Conservation (phyloP, 2,797 vertebrate species). For the Myotis vivesi region DNA sequence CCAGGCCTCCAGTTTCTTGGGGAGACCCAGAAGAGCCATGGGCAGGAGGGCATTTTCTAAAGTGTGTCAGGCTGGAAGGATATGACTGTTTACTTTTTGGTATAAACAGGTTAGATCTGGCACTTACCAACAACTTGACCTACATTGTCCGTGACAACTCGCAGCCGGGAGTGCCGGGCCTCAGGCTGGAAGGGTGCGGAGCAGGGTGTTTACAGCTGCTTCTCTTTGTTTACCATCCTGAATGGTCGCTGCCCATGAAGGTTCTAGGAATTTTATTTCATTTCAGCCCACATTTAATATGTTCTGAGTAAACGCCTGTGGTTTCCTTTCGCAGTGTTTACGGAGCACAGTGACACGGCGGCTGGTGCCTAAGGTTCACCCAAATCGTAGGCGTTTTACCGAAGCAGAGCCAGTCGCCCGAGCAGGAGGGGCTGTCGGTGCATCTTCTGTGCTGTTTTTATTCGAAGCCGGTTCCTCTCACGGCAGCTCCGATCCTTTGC, state of each 20-base stretch:
- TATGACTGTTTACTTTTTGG: slow-evolving; percentile 26
- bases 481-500: not conserved
- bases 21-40: not conserved
- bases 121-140: slow-evolving; percentile 69
- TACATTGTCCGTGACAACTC: slow-evolving; percentile 37
- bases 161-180: slow-evolving; percentile 15
- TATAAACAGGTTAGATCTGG: slow-evolving; percentile 65
- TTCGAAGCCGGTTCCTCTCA: not conserved
- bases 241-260: not conserved
- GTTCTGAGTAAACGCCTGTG: slow-evolving; percentile 56
- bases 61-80: slow-evolving; percentile 43
- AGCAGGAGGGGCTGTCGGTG: not conserved
- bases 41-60: slow-evolving; percentile 17
- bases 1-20: not conserved
- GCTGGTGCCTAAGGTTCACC: slow-evolving; percentile 13
- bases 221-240: slow-evolving; percentile 61
- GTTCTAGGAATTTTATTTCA: slow-evolving; percentile 45
- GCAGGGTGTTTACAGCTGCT: slow-evolving; percentile 53
- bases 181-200: slow-evolving; percentile 39
- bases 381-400: slow-evolving; percentile 12
- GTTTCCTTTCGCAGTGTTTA: slow-evolving; percentile 68
- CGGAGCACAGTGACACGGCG: slow-evolving; percentile 52
- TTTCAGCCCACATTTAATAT: slow-evolving; percentile 66
- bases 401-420: not conserved
- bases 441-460: not conserved